Base-by-base conservation (phyloP, 2,888 invertebrate genomes). In the Stegana nigrithorax region DNA sequence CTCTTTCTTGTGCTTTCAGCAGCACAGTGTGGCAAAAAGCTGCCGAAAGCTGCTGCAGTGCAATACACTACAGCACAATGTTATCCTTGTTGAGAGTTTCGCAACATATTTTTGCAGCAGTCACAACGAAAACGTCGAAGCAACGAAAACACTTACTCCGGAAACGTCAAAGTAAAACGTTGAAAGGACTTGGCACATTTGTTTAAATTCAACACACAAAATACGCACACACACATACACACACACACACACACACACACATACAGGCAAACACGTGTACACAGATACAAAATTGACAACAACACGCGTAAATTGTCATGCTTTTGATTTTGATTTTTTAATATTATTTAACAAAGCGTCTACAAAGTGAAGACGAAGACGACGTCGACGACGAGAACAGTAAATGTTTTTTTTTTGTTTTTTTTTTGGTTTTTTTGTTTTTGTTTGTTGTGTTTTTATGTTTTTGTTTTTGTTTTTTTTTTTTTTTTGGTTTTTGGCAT, bases 81-180 rank as follows among this genome's bases (percentile, higher is more conserved):
- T 61, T 72, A 79, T 78, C 81, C 81, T 78, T 75, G 80, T 75
- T 75, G 74, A 78, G 77, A 78, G 81, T 80, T 81, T 80, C 70
- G 78, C 81, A 78, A 80, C 75, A 77, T 73, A 75, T 69, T 77
- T 73, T 72, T 78, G 78, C 78, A 73, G 78, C 82, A 81, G 81
- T 83, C 80, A 72, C 72, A 73, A 70, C 76, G 75, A 69, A 83
- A 75, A 71, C 81, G 80, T 78, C 78, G 73, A 75, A 70, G 68
- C 74, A 76, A 72, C 74, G 64, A 59, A 73, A 66, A 70, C 77
- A 73, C 70, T 69, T 56, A 62, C 67, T 60, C 60, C 69, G 2
- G 67, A 51, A 64, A 63, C 21, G 47, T 47, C n/a, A 7, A 53
- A 39, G 27, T 29, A 10, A n/a, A 53, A 60, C 14, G 25, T 17